A percentile compares a stretch with the other conserved stretches of the same genome.
These are phyloP conservation scores for Cryptoblepharus egeriae DNA, from an alignment of 2,797 vertebrate genomes.

Conservation along the genomic window DNA sequence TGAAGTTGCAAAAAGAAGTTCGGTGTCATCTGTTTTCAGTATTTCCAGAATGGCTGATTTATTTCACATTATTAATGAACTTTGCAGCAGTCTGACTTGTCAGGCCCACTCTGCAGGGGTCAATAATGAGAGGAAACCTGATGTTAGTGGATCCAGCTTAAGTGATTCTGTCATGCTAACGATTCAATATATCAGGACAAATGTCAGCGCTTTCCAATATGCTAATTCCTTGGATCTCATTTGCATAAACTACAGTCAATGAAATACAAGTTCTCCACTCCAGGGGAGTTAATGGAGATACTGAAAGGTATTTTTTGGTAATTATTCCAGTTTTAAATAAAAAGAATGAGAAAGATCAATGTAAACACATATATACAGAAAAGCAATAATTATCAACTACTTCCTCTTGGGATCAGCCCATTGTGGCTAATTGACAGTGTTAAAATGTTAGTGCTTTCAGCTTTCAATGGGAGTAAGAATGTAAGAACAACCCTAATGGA, in stretches of 20 bases:
- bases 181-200: conserved; percentile 95
- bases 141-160: conserved; percentile 93
- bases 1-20: conserved; percentile 79
- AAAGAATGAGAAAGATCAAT: neutral
- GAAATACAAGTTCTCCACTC: conserved; percentile 70
- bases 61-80: conserved; percentile 99
- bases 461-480: no score
- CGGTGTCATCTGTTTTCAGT: conserved; percentile 80
- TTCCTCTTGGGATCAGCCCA: neutral
- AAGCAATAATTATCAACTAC: neutral
- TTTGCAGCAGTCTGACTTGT: conserved; percentile 94
- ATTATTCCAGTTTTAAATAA: conserved; percentile 37
- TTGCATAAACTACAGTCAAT: conserved; percentile 88
- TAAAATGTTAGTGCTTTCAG: no score
- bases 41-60: conserved; percentile 93
- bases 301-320: conserved; percentile 55
- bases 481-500: no score
- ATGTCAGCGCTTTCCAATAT: conserved; percentile 93
- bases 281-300: conserved; percentile 67
- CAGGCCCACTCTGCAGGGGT: conserved; percentile 89
- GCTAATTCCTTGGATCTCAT: conserved; percentile 89
- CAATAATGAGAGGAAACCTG: conserved; percentile 95
- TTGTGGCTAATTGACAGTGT: no score
- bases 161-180: conserved; percentile 94
- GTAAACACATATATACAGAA: neutral